These are phyloP conservation scores for Hydractinia symbiolongicarpus DNA, from an alignment of 30 jellyfish, hydroid and myxozoan species.

Conservation along the genomic window DNA sequence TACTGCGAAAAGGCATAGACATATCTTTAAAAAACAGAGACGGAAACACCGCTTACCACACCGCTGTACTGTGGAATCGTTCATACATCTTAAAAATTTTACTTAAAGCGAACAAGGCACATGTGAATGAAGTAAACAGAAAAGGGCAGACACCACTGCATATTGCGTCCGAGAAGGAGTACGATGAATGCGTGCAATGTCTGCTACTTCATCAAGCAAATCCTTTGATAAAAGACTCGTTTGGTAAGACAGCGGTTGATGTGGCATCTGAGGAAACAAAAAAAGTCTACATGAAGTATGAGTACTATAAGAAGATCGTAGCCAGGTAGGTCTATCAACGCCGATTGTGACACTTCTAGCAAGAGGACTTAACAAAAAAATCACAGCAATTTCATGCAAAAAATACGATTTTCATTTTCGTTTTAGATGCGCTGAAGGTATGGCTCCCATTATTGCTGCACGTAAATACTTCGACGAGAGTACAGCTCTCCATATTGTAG, in stretches of 20 bases:
- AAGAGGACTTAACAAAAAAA: background rate
- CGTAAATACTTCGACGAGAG: constrained; percentile 12
- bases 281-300: constrained; percentile 5
- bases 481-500: constrained; percentile 29
- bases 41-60: constrained; percentile 24
- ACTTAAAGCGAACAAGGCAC: background rate
- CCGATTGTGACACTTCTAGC: background rate
- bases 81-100: constrained; percentile 12
- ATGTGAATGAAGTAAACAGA: constrained; percentile 14
- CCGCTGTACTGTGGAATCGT: constrained; percentile 24
- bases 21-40: constrained; percentile 13
- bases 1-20: constrained; percentile 9
- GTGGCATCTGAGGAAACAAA: constrained; percentile 15
- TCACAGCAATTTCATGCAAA: background rate
- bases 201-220: constrained; percentile 24
- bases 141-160: constrained; percentile 30
- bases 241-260: constrained; percentile 25
- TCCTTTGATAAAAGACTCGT: background rate
- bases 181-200: constrained; percentile 4
- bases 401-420: background rate
- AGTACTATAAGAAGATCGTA: constrained; percentile 5
- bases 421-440: constrained; percentile 19
- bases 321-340: constrained; percentile 8
- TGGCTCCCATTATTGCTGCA: constrained; percentile 19
- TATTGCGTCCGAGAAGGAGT: constrained; percentile 23